Evolutionary conservation across 2,113 vertebrate species (phyloP).

Genomic region (Labeo rohita): DNA sequence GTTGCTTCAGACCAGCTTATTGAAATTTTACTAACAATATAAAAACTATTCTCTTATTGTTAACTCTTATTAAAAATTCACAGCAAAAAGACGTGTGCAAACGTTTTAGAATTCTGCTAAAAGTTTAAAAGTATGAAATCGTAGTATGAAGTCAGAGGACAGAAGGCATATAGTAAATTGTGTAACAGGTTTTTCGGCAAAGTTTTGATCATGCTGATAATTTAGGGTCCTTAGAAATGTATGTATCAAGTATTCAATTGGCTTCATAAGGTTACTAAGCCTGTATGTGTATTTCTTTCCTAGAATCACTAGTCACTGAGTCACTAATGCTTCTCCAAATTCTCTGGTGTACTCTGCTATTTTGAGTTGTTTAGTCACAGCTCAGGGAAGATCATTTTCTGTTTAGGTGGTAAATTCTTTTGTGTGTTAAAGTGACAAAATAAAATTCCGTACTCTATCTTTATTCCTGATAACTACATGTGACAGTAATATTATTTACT

Average conservation of each 20-base stretch:
- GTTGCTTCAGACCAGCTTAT: too few species aligned
- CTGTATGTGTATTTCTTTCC: neutral
- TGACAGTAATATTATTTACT: neutral
- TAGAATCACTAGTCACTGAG: neutral
- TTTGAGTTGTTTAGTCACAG: neutral
- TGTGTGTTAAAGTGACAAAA: neutral
- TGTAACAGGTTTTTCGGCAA: too few species aligned
- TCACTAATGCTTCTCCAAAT: conserved; percentile 3
- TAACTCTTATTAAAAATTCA: too few species aligned
- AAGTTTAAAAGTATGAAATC: too few species aligned
- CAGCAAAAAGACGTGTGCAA: too few species aligned
- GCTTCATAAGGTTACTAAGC: neutral
- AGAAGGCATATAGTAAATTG: neutral
- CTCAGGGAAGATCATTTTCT: neutral
- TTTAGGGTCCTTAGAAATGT: neutral
- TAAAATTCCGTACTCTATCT: neutral
- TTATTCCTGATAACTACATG: neutral
- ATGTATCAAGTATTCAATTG: neutral
- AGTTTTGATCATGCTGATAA: neutral
- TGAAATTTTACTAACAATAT: too few species aligned
- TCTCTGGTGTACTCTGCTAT: neutral
- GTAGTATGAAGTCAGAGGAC: neutral
- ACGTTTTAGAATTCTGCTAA: too few species aligned
- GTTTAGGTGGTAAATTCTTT: neutral
- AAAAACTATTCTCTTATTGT: too few species aligned